Percentiles rank a stretch among this genome's conserved stretches.
phyloP scores from a whole-genome alignment of 2,113 vertebrate genomes.

The Nanorana parkeri region DNA sequence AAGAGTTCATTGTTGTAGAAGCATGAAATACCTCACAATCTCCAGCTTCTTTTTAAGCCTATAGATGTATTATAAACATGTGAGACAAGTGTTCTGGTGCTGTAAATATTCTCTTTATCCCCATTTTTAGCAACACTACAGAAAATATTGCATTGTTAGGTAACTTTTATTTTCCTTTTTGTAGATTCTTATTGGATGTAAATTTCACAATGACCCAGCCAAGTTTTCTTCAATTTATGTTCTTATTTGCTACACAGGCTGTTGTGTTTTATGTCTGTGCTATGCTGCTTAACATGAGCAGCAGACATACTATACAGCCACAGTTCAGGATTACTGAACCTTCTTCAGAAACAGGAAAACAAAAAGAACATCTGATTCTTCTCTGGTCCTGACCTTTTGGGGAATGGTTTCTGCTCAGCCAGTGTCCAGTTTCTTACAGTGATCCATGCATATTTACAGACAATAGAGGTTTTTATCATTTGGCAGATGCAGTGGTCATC shows the following conservation, averaged over 20 bases:
- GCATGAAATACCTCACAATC: too few relatives aligned
- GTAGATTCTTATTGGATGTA: too few relatives aligned
- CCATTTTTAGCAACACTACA: too few relatives aligned
- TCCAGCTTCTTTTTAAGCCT: too few relatives aligned
- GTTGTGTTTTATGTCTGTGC: neutral
- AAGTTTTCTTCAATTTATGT: neutral
- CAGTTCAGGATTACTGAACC: neutral
- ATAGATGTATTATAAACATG: too few relatives aligned
- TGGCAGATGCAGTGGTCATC: constrained; percentile 19
- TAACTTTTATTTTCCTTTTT: too few relatives aligned
- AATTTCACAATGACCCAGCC: too few relatives aligned
- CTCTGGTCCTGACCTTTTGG: constrained; percentile 25
- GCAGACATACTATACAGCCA: neutral
- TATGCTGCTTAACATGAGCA: neutral
- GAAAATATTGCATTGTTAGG: too few relatives aligned
- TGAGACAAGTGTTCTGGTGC: too few relatives aligned
- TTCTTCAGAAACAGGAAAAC: neutral
- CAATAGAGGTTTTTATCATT: neutral
- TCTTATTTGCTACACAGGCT: neutral
- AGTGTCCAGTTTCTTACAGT: neutral
- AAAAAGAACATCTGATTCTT: constrained; percentile 14
- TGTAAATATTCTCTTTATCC: too few relatives aligned
- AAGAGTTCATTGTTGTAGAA: too few relatives aligned
- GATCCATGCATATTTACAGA: constrained; percentile 2
- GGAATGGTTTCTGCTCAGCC: neutral